Conservation (phyloP, 2,113 vertebrate species). For the Corythornis madagascariensis region DNA sequence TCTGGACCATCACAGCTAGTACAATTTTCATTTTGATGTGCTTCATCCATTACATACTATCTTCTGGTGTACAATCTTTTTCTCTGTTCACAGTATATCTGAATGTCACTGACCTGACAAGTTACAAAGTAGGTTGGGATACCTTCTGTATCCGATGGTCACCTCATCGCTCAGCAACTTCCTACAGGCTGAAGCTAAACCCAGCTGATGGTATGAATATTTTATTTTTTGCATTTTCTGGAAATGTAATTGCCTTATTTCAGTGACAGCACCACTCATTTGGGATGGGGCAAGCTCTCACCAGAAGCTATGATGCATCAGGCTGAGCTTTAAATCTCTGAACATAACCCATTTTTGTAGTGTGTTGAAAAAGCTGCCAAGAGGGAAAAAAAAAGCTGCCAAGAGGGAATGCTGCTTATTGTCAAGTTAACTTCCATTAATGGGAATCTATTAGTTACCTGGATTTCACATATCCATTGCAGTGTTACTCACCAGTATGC, state of each 20-base stretch:
- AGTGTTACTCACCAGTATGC: background rate
- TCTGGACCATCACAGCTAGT: background rate
- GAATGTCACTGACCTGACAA: slow-evolving; percentile 91
- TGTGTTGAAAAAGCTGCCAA: background rate
- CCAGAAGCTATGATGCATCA: background rate
- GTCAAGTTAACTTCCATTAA: background rate
- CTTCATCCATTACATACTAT: background rate
- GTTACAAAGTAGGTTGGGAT: slow-evolving; percentile 85
- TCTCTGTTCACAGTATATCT: slow-evolving; percentile 84
- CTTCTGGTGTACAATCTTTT: background rate
- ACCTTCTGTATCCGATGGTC: slow-evolving; percentile 91
- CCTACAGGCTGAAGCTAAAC: slow-evolving; percentile 91
- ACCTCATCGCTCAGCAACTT: slow-evolving; percentile 89
- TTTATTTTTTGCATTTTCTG: background rate
- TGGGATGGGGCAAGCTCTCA: background rate
- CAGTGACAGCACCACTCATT: background rate
- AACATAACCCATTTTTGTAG: background rate
- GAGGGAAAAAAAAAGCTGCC: background rate
- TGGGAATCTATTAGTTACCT: background rate
- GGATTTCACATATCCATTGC: background rate
- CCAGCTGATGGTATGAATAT: slow-evolving; percentile 83
- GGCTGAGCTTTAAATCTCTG: background rate
- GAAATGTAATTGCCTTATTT: background rate
- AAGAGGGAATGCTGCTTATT: background rate
- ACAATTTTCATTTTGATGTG: background rate